A percentile compares a stretch with the other conserved stretches of the same genome.
These are phyloP conservation scores for Malurus melanocephalus DNA, from an alignment of 2,113 vertebrate genomes.

Conservation along the genomic window DNA sequence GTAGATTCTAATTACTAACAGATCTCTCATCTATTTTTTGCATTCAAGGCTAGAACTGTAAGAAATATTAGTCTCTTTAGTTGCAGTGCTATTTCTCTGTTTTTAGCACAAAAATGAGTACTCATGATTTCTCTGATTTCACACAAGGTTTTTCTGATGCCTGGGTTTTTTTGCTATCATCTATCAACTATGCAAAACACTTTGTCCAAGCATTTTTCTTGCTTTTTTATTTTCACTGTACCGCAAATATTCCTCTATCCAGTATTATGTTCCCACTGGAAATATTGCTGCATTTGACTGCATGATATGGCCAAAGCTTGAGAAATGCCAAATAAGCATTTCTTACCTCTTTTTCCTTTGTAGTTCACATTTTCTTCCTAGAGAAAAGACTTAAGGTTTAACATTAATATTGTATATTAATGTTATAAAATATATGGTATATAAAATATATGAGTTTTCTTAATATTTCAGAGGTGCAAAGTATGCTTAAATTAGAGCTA, in stretches of 20 bases:
- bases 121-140: constrained; percentile 12
- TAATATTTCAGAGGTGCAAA: neutral
- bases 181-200: neutral
- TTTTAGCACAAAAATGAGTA: neutral
- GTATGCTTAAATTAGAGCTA: neutral
- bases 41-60: neutral
- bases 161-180: neutral
- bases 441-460: neutral
- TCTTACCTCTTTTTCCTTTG: neutral
- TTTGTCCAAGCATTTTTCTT: neutral
- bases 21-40: neutral
- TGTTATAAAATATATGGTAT: too few species aligned
- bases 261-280: neutral
- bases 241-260: neutral
- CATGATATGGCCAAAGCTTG: neutral
- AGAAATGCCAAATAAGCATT: neutral
- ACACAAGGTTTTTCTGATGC: neutral
- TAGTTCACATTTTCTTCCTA: neutral
- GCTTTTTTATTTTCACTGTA: neutral
- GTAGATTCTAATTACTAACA: neutral
- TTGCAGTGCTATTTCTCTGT: neutral
- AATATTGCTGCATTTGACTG: neutral
- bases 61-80: neutral
- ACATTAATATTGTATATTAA: neutral
- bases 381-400: neutral